These are phyloP conservation scores for Aphidius ervi DNA, from an alignment of 1,140 invertebrate species.

Conservation along the genomic window DNA sequence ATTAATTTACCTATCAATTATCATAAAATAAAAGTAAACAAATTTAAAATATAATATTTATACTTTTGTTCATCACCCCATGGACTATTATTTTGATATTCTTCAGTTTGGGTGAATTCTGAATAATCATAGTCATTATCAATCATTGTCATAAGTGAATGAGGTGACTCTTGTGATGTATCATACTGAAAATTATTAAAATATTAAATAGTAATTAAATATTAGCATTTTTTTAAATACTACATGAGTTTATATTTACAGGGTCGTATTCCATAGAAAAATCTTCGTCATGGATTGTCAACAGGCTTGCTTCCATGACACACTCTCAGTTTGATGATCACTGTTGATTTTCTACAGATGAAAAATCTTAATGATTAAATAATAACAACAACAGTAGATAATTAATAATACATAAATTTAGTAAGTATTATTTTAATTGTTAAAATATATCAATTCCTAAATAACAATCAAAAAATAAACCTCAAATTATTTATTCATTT, in stretches of 20 bases:
- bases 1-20: slow-evolving; percentile 12
- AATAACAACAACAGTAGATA: too few species aligned
- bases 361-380: too few species aligned
- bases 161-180: slow-evolving; percentile 32
- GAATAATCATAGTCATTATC: slow-evolving; percentile 38
- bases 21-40: slow-evolving; percentile 5
- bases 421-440: too few species aligned
- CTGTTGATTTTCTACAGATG: too few species aligned
- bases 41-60: slow-evolving; percentile 26
- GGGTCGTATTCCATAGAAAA: slow-evolving; percentile 40
- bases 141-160: slow-evolving; percentile 33
- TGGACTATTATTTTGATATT: slow-evolving; percentile 27
- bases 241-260: slow-evolving; percentile 28
- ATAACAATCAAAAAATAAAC: too few species aligned
- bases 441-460: too few species aligned
- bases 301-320: slow-evolving; percentile 45
- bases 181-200: slow-evolving; percentile 22
- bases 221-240: too few species aligned
- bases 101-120: slow-evolving; percentile 7
- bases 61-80: slow-evolving; percentile 34
- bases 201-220: too few species aligned
- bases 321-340: not conserved
- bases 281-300: slow-evolving; percentile 45
- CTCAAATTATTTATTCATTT: too few species aligned
- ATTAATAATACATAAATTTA: too few species aligned